phyloP scores from a whole-genome alignment of 2,113 vertebrate genomes.

The Hydropotes inermis region DNA sequence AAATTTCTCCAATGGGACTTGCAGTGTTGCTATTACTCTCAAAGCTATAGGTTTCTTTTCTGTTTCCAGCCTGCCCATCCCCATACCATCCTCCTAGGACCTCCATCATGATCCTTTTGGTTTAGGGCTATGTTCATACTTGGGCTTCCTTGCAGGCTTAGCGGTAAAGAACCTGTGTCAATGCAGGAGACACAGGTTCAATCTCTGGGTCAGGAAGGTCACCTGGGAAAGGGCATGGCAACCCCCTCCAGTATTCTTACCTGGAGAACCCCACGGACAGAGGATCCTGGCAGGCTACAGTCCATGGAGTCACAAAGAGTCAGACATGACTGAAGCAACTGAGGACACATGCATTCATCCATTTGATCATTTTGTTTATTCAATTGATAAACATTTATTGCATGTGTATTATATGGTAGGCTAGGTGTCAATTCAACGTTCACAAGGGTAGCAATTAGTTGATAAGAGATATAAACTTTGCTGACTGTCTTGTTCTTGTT shows the following conservation, averaged over 20 bases:
- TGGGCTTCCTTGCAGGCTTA: neutral
- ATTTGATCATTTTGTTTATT: neutral
- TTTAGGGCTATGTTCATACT: neutral
- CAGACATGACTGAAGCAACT: neutral
- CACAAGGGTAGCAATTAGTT: neutral
- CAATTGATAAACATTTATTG: neutral
- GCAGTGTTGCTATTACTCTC: neutral
- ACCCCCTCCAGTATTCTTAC: neutral
- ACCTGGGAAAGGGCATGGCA: neutral
- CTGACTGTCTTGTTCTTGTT: neutral
- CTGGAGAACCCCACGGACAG: neutral
- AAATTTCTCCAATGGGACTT: neutral
- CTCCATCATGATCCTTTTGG: neutral
- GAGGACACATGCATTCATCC: neutral
- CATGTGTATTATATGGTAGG: neutral
- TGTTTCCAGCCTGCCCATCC: neutral
- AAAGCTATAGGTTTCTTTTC: neutral
- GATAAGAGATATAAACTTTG: neutral
- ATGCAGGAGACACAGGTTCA: neutral
- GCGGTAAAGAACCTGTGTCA: neutral
- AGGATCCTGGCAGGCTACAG: neutral
- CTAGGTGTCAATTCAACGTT: neutral
- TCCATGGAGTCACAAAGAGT: neutral
- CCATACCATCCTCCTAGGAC: neutral
- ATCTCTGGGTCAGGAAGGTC: neutral